Conservation (phyloP, 2,113 vertebrate genomes). For the Myiagra hebetior region DNA sequence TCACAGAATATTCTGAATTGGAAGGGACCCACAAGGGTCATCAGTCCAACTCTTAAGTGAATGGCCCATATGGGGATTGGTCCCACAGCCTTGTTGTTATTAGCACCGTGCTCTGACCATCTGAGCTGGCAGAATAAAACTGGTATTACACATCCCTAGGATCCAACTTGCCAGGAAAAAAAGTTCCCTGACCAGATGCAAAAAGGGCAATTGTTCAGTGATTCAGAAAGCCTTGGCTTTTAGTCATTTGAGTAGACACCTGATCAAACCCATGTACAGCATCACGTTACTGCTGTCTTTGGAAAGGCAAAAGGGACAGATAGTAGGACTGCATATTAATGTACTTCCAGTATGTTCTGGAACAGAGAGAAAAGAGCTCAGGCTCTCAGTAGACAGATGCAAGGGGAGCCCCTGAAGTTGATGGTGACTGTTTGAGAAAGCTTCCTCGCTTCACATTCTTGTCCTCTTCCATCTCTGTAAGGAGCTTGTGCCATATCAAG, state of each 20-base stretch:
- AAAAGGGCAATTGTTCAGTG: neutral
- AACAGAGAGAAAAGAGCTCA: neutral
- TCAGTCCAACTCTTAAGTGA: neutral
- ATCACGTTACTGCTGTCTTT: neutral
- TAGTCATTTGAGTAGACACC: neutral
- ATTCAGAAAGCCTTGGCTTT: constrained; percentile 3
- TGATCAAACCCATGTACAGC: neutral
- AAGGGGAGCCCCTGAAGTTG: neutral
- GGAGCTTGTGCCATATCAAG: neutral
- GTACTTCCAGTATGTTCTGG: neutral
- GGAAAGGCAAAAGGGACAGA: neutral
- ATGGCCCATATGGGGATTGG: neutral
- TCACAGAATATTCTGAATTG: neutral
- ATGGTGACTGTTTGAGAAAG: neutral
- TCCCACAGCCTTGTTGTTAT: neutral
- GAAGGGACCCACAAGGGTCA: neutral
- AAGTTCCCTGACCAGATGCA: neutral
- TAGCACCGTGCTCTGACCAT: neutral
- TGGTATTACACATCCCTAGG: neutral
- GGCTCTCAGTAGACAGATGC: neutral
- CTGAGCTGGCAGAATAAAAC: neutral
- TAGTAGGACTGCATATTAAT: neutral
- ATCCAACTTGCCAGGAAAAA: neutral
- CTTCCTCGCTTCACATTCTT: neutral
- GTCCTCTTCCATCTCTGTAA: neutral